Base-by-base conservation (phyloP, 2,113 vertebrate species). In the Lucifuga dentata region DNA sequence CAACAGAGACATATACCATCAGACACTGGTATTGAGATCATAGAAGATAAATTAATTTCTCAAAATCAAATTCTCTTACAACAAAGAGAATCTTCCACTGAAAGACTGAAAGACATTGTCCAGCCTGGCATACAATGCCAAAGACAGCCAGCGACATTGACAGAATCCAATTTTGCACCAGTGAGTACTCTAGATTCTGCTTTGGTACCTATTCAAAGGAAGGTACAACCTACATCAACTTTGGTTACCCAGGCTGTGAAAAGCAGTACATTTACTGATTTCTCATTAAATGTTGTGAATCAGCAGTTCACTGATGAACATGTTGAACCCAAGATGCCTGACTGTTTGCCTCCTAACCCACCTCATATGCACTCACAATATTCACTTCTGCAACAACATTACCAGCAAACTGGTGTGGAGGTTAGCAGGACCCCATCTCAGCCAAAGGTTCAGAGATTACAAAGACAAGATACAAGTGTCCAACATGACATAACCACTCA, bases 401-500 rank as follows among this genome's bases (percentile, higher is more conserved):
- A 55, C 48, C 69, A 67, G 26, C 75, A 84, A 58, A 29, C 39
- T 40, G 24, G 1, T 40, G 1, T 50, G 11, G 68, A 62, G 55
- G 51, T 32, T 43, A 45, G 11, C n/a, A 44, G 11, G 15, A 35
- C 36, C 36, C 16, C 70, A 58, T 23, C 45, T 41, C 75, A 79
- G 45, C 12, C 70, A 60, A 7, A 40, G 3, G 2, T 26, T 43
- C 21, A 15, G 41, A 49, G 36, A 4, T 20, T 73, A 10, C 69
- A 83, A 59, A 73, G 36, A 40, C 82, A 84, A 29, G 26, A 70
- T 58, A 38, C 53, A 55, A 59, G 1, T 69, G 29, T 69, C 49
- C 81, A 71, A 46, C 45, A 23, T 51, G 58, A 71, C 10, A 40
- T 55, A 15, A 19, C 26, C n/a, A 44, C 68, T 5, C 86, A 73